phyloP scores from a whole-genome alignment of 2,888 invertebrate species.

The Drepana falcataria region DNA sequence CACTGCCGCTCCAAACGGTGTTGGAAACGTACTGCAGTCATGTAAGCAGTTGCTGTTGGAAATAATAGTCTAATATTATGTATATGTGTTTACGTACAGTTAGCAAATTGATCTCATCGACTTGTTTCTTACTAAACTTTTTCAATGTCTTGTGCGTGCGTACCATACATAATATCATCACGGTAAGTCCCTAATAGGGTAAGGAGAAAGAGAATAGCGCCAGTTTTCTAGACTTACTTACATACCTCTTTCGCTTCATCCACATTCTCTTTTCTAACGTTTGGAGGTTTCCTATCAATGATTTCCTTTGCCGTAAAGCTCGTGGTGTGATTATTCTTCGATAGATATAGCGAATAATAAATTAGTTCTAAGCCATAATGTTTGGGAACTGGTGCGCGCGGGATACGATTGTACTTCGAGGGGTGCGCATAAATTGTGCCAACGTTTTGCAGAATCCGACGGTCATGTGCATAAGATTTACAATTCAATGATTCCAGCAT shows the following conservation, averaged over 20 bases:
- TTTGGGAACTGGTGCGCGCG: slow-evolving; percentile 1
- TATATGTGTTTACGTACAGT: too few species aligned
- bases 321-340: slow-evolving; percentile 3
- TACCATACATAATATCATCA: too few species aligned
- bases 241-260: too few species aligned
- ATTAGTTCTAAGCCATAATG: slow-evolving; percentile 6
- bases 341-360: slow-evolving; percentile 16
- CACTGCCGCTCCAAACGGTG: slow-evolving; percentile 10
- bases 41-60: slow-evolving; percentile 27
- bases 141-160: too few species aligned
- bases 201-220: too few species aligned
- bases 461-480: background rate
- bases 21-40: slow-evolving; percentile 13
- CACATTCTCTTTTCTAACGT: too few species aligned
- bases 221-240: too few species aligned
- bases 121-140: too few species aligned
- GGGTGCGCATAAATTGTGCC: background rate
- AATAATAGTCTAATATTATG: slow-evolving; percentile 10
- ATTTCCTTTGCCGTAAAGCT: too few species aligned
- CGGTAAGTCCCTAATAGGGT: too few species aligned
- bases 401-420: slow-evolving; percentile 5
- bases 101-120: too few species aligned
- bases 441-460: background rate
- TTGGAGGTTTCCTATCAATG: too few species aligned
- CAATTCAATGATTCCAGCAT: background rate